Evolutionary conservation across 2,888 invertebrate species (phyloP).

Genomic region (Elysia crispata): DNA sequence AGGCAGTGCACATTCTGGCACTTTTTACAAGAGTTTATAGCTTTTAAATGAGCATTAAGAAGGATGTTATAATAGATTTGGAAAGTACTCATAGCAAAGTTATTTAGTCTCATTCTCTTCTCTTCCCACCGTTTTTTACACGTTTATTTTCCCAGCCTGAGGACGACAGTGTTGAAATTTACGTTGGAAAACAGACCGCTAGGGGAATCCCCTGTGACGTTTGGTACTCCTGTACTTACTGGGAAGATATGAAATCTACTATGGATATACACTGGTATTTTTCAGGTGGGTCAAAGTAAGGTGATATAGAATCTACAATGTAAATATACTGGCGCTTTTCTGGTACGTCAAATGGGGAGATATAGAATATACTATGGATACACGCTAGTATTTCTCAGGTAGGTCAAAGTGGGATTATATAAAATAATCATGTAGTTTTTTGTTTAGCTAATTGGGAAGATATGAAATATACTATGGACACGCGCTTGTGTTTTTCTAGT

Average conservation of each 20-base stretch:
- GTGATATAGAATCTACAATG: conserved; percentile 24
- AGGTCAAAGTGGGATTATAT: conserved; percentile 10
- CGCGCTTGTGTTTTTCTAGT: conserved; percentile 43
- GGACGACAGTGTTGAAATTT: conserved; percentile 1
- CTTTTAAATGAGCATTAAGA: no score
- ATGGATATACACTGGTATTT: conserved; percentile 42
- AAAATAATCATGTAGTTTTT: conserved; percentile 42
- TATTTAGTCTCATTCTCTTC: no score
- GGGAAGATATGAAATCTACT: conserved; percentile 38
- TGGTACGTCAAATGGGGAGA: conserved; percentile 12
- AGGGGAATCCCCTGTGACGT: conserved; percentile 40
- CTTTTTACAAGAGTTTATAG: no score
- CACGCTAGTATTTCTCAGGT: conserved; percentile 45
- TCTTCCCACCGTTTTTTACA: no score
- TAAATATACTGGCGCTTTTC: conserved; percentile 39
- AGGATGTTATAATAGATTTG: no score
- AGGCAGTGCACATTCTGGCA: no score
- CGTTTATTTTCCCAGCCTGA: conserved; percentile 13
- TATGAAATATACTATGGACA: conserved; percentile 31
- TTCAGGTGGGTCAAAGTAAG: conserved; percentile 23
- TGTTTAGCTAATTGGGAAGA: neutral
- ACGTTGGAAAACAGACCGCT: conserved; percentile 12
- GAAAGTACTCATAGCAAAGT: no score
- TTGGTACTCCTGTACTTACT: conserved; percentile 46
- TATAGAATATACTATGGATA: conserved; percentile 30